phyloP scores from a whole-genome alignment of 2,888 invertebrate species.

The Petrolisthes cinctipes region DNA sequence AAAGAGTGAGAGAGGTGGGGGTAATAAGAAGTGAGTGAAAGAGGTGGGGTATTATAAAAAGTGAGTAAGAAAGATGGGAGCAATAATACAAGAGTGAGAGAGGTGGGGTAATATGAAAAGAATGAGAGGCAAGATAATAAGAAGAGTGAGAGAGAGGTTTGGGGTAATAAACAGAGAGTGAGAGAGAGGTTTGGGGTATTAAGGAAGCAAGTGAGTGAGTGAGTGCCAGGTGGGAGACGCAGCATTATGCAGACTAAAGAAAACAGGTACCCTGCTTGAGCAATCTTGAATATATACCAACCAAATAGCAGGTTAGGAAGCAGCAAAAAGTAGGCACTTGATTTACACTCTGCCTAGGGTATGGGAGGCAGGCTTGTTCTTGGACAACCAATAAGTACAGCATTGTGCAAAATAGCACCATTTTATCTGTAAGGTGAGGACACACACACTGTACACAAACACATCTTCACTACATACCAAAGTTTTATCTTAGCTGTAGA shows the following conservation, averaged over 20 bases:
- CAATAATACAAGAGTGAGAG: not conserved
- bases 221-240: slow-evolving; percentile 16
- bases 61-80: slow-evolving; percentile 27
- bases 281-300: slow-evolving; percentile 45
- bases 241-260: slow-evolving; percentile 66
- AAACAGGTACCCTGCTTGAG: slow-evolving; percentile 48
- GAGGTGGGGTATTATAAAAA: not conserved
- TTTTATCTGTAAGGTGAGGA: slow-evolving; percentile 45
- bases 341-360: slow-evolving; percentile 53
- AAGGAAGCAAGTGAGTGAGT: too few species aligned
- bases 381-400: slow-evolving; percentile 52
- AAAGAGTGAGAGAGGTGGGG: not conserved
- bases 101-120: too few species aligned
- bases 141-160: too few species aligned
- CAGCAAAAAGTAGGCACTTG: slow-evolving; percentile 51
- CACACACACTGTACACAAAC: slow-evolving; percentile 49
- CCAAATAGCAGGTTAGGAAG: slow-evolving; percentile 46
- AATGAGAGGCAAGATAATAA: too few species aligned
- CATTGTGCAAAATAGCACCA: slow-evolving; percentile 57
- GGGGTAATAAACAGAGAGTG: too few species aligned
- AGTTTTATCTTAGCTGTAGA: slow-evolving; percentile 41
- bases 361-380: slow-evolving; percentile 50
- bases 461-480: slow-evolving; percentile 47
- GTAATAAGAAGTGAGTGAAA: not conserved
- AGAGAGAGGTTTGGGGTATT: too few species aligned